These are phyloP conservation scores for Chelonus insularis DNA, from an alignment of 1,140 invertebrate genomes.

Conservation along the genomic window DNA sequence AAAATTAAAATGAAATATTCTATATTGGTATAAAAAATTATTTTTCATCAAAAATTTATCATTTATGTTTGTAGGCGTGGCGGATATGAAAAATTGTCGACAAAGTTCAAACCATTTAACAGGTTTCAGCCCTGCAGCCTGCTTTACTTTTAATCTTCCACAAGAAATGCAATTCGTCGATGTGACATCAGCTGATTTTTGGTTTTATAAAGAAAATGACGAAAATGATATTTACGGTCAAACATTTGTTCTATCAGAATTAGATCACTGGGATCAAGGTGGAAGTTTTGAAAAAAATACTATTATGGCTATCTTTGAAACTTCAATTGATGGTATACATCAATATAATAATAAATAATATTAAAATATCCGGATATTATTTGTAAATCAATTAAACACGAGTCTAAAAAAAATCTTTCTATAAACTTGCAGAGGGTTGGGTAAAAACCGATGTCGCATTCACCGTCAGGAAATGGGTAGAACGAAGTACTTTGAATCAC, in stretches of 20 bases:
- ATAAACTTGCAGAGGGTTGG: constrained; percentile 71
- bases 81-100: constrained; percentile 45
- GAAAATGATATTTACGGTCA: constrained; percentile 65
- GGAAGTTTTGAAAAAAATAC: constrained; percentile 73
- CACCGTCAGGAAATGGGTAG: constrained; percentile 73
- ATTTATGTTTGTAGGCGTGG: constrained; percentile 33
- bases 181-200: constrained; percentile 74
- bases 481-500: constrained; percentile 66
- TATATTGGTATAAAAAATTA: too few species aligned
- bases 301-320: constrained; percentile 74
- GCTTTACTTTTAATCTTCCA: constrained; percentile 70
- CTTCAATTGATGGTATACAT: constrained; percentile 64
- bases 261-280: constrained; percentile 73
- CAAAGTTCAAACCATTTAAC: constrained; percentile 50
- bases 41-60: not conserved
- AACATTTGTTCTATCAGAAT: constrained; percentile 77
- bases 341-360: too few species aligned
- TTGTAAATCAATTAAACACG: not conserved
- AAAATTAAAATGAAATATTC: too few species aligned
- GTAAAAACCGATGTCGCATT: constrained; percentile 75
- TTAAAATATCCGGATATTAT: not conserved
- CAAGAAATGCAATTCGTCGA: constrained; percentile 72
- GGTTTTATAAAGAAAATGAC: constrained; percentile 76
- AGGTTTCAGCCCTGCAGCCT: constrained; percentile 66
- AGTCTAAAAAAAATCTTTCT: constrained; percentile 9